These are phyloP conservation scores for Amphiprion ocellaris DNA, from an alignment of 2,113 vertebrate species.

Conservation along the genomic window DNA sequence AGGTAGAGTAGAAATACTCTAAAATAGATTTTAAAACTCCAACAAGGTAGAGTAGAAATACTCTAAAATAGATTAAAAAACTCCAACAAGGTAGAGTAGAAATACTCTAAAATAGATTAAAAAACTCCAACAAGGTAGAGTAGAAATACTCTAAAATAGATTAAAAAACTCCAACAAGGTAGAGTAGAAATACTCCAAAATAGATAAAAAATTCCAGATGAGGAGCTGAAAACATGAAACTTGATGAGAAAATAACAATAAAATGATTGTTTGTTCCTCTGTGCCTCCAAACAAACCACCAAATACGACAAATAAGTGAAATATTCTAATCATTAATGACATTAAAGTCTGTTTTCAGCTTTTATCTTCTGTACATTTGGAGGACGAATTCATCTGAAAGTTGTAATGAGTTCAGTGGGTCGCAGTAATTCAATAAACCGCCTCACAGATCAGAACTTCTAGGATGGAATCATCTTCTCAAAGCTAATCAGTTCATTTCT, in stretches of 20 bases:
- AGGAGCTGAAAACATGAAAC: too few species aligned
- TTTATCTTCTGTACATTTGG: not conserved
- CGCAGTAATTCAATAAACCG: conserved; percentile 71
- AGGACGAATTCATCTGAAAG: conserved; percentile 44
- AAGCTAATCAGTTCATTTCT: conserved; percentile 55
- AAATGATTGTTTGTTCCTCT: too few species aligned
- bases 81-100: conserved; percentile 83
- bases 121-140: conserved; percentile 83
- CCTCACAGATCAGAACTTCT: conserved; percentile 68
- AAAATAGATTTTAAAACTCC: not conserved
- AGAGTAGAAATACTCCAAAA: not conserved
- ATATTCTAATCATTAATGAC: too few species aligned
- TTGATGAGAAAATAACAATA: not conserved
- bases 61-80: too few species aligned
- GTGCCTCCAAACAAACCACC: too few species aligned
- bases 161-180: conserved; percentile 82
- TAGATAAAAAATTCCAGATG: too few species aligned
- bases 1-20: conserved; percentile 68
- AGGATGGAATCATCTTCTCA: conserved; percentile 54
- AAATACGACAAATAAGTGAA: too few species aligned
- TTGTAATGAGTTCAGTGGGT: conserved; percentile 54
- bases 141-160: not conserved
- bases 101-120: not conserved
- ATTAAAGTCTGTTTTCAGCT: conserved; percentile 29
- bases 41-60: conserved; percentile 82